Evolutionary conservation across 1,140 invertebrate genomes (phyloP), one percentile per base, ranked within the genome.

Genomic region (Drosophila pachea): DNA sequence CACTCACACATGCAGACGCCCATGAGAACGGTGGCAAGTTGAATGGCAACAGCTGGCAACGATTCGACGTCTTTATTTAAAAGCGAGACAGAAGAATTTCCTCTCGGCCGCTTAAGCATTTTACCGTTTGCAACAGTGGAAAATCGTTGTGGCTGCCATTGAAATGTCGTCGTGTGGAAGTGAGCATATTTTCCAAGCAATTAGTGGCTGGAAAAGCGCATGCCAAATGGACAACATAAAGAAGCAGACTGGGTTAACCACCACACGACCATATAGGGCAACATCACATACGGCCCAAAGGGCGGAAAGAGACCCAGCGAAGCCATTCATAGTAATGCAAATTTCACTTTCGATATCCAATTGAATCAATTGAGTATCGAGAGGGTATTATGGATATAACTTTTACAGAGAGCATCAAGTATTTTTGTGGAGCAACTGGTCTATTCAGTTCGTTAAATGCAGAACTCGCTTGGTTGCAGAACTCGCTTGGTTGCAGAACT

Each of bases 111-210:
- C 50, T 43, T 50, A 64, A 72, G 68, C 58, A 66, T 67, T 62
- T 74, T 83, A 75, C 67, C 68, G 48, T 67, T 63, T 67, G 32
- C 49, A 55, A 68, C 12, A 42, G 43, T 64, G 54, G 59, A 78
- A 22, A 83, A 84, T 68, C 73, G 62, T 76, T 84, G 72, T 68
- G 75, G 64, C 50, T 83, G 75, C 72, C 78, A 75, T 75, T 78
- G 79, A 74, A 84, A 78, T 60, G 55, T 60, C 54, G 49, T 78
- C 75, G 59, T 73, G 78, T 78, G 76, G 76, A 83, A 84, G 82
- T 79, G 79, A 84, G 79, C 76, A 78, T 69, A 86, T 76, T 86
- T 84, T 77, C 76, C 81, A 81, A 76, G 76, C 67, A 84, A 84
- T 84, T 84, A 86, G 81, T 76, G 74, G 50, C 52, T 56, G 62